Percentiles rank a stretch among this genome's conserved stretches.
phyloP scores from a whole-genome alignment of 2,888 invertebrate species.

The Oeneis ivallda region DNA sequence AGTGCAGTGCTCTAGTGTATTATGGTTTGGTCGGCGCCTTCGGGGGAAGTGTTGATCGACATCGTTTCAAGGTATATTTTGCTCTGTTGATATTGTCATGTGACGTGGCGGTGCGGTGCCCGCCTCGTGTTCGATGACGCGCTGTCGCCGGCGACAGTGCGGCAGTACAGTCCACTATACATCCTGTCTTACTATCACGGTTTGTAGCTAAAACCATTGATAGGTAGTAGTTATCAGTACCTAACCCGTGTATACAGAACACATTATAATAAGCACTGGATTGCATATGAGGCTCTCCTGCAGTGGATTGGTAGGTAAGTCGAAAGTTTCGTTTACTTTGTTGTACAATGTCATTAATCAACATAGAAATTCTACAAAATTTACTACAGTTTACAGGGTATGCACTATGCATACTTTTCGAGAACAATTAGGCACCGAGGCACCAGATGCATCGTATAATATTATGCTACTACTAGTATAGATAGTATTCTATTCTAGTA shows the following conservation, averaged over 20 bases:
- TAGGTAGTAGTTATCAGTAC: no score
- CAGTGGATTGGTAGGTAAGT: constrained; percentile 32
- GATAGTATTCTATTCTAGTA: no score
- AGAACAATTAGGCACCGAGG: no score
- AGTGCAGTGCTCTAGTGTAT: constrained; percentile 73
- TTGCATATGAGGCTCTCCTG: constrained; percentile 11
- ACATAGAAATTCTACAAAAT: neutral
- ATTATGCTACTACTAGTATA: no score
- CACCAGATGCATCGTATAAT: no score
- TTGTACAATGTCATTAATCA: neutral
- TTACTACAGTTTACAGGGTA: no score
- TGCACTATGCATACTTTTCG: no score
- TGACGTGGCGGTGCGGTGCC: constrained; percentile 43
- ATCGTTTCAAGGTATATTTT: constrained; percentile 71
- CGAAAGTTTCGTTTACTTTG: constrained; percentile 11
- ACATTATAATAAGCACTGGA: neutral
- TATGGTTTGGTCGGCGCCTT: constrained; percentile 79
- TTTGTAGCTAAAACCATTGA: neutral
- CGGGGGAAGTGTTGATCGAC: constrained; percentile 77
- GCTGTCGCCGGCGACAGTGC: constrained; percentile 4
- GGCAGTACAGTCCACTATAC: constrained; percentile 5
- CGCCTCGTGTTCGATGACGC: constrained; percentile 34
- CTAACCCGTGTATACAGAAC: neutral
- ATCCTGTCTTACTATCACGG: neutral
- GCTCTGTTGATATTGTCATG: constrained; percentile 39